These are phyloP conservation scores for Esox niger DNA, from an alignment of 2,113 vertebrate genomes.

Conservation along the genomic window DNA sequence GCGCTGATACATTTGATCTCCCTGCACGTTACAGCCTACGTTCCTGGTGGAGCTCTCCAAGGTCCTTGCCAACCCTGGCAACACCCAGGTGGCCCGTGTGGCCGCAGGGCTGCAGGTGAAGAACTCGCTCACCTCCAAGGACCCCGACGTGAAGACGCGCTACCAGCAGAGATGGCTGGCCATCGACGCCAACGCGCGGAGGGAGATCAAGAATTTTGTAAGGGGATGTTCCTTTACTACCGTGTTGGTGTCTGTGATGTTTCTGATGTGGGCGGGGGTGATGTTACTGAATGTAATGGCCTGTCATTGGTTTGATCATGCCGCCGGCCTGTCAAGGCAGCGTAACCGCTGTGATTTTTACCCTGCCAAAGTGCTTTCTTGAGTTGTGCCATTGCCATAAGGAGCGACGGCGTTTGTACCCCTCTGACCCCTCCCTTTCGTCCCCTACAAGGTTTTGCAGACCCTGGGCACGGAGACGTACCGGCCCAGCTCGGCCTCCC, in stretches of 20 bases:
- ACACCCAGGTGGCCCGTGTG: slow-evolving; percentile 96
- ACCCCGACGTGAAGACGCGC: slow-evolving; percentile 91
- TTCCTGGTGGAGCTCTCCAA: slow-evolving; percentile 97
- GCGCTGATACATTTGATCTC: background rate
- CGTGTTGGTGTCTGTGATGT: too few species aligned
- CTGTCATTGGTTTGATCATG: too few species aligned
- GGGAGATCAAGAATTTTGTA: slow-evolving; percentile 96
- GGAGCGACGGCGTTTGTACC: background rate
- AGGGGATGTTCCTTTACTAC: slow-evolving; percentile 49
- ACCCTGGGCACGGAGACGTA: slow-evolving; percentile 96
- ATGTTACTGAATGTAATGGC: too few species aligned
- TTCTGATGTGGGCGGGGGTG: too few species aligned
- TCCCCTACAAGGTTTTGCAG: slow-evolving; percentile 82
- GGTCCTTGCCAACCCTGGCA: slow-evolving; percentile 94
- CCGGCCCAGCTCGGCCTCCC: slow-evolving; percentile 93
- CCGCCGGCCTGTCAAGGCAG: too few species aligned
- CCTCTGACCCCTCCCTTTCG: background rate
- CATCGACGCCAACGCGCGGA: slow-evolving; percentile 88
- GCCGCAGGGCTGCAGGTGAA: slow-evolving; percentile 97
- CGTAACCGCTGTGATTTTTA: too few species aligned
- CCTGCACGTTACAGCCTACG: slow-evolving; percentile 75
- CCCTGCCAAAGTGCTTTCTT: too few species aligned
- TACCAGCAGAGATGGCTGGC: slow-evolving; percentile 97
- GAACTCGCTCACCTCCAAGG: slow-evolving; percentile 97
- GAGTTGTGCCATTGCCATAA: too few species aligned